Evolutionary conservation across 2,797 vertebrate genomes (phyloP).

Genomic region (Anisognathus igniventris): DNA sequence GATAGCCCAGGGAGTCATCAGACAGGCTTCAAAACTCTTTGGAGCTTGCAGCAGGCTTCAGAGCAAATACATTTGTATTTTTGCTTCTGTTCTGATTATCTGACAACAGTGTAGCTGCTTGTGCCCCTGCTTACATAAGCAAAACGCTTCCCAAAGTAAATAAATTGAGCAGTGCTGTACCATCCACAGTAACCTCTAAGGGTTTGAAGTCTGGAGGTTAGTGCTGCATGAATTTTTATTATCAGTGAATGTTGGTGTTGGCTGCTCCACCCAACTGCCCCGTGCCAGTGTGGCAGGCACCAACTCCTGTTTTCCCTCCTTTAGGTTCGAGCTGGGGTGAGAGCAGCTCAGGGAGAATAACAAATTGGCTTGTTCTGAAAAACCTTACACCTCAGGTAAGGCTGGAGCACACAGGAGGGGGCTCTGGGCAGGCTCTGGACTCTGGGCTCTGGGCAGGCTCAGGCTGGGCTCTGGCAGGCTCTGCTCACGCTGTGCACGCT

Average conservation of each 20-base stretch:
- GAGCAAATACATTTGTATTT: neutral
- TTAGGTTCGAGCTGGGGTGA: constrained; percentile 95
- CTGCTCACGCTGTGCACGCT: accelerated
- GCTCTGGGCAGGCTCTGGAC: neutral
- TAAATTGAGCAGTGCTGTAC: neutral
- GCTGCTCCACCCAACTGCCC: neutral
- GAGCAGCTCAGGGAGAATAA: constrained; percentile 97
- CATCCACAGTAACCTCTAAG: neutral
- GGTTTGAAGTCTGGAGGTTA: neutral
- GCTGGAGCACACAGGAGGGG: accelerated
- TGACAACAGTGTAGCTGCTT: neutral
- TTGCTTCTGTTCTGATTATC: neutral
- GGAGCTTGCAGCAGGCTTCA: neutral
- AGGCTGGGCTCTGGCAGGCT: neutral
- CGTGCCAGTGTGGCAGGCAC: neutral
- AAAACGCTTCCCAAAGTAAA: neutral
- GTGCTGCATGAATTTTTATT: accelerated
- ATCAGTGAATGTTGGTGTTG: neutral
- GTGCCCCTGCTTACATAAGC: neutral
- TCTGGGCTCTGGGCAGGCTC: neutral
- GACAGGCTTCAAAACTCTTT: neutral
- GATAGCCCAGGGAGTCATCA: neutral
- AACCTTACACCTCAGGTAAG: constrained; percentile 99
- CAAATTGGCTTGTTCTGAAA: constrained; percentile 97
- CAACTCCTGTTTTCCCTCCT: neutral